Evolutionary conservation across 92 coral and sea anemone genomes (phyloP).

Genomic region (Porites rus): DNA sequence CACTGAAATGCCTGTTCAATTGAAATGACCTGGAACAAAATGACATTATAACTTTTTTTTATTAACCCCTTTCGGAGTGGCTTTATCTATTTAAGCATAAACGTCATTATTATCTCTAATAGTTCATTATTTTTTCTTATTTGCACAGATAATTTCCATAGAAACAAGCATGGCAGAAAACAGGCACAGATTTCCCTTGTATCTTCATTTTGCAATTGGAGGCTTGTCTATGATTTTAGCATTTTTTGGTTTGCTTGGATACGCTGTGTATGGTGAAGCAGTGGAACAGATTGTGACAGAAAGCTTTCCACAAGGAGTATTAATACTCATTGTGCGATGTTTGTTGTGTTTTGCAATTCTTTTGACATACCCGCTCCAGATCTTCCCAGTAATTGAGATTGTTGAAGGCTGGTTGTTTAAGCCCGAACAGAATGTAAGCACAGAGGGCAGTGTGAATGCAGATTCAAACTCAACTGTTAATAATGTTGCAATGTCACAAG

Average conservation of each 20-base stretch:
- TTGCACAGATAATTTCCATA: slow-evolving; percentile 82
- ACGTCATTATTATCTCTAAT: not conserved
- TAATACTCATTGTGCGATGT: slow-evolving; percentile 71
- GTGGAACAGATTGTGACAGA: slow-evolving; percentile 86
- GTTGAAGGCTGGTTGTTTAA: slow-evolving; percentile 85
- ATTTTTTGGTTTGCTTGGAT: slow-evolving; percentile 90
- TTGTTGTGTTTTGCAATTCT: slow-evolving; percentile 85
- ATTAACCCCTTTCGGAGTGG: no score
- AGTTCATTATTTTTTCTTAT: not conserved
- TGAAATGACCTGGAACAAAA: not conserved
- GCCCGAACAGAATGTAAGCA: slow-evolving; percentile 1
- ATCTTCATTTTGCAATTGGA: slow-evolving; percentile 89
- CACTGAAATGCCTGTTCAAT: not conserved
- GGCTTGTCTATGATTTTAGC: slow-evolving; percentile 76
- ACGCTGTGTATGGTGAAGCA: slow-evolving; percentile 76
- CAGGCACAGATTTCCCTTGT: slow-evolving; percentile 78
- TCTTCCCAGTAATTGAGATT: slow-evolving; percentile 89
- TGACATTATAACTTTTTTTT: no score
- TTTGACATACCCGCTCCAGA: slow-evolving; percentile 92
- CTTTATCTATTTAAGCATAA: no score
- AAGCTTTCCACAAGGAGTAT: slow-evolving; percentile 79
- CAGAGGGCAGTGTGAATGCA: not conserved
- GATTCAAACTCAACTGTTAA: slow-evolving; percentile 13
- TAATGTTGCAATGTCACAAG: slow-evolving; percentile 14
- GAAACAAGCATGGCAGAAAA: slow-evolving; percentile 98